Conservation (phyloP, 2,888 invertebrate genomes). For the Pherbina coryleti region DNA sequence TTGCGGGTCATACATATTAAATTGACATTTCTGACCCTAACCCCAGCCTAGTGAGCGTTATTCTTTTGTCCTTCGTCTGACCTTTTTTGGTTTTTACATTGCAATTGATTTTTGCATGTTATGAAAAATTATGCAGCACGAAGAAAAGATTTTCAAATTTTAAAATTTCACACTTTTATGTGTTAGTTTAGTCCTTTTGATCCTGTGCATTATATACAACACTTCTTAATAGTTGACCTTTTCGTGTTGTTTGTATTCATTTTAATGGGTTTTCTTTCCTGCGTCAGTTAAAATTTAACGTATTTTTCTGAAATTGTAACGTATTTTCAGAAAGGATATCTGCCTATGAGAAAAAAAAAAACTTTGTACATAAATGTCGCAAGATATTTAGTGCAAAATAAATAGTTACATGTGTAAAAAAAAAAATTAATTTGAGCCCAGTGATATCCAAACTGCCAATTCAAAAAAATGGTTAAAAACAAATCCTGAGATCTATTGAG, state of each 20-base stretch:
- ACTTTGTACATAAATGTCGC: no score
- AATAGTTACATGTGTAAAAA: no score
- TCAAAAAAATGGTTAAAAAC: no score
- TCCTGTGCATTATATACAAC: neutral
- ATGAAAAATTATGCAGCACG: conserved; percentile 17
- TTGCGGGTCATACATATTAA: conserved; percentile 35
- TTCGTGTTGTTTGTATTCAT: neutral
- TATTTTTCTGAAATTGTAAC: conserved; percentile 12
- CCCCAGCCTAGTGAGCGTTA: conserved; percentile 24
- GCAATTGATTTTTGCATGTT: conserved; percentile 16
- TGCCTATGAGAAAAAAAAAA: no score
- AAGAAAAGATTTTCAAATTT: conserved; percentile 12
- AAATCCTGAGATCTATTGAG: no score
- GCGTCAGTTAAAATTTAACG: neutral
- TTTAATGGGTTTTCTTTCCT: neutral
- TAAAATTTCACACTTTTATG: conserved; percentile 33
- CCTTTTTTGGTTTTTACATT: conserved; percentile 29
- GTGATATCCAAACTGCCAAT: no score
- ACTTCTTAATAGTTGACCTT: conserved; percentile 28
- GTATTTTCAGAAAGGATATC: neutral
- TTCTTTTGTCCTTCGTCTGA: conserved; percentile 17
- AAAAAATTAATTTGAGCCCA: no score
- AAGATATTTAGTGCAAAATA: no score
- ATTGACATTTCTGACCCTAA: conserved; percentile 30
- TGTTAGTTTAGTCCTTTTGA: neutral